Evolutionary conservation across 2,797 vertebrate genomes (phyloP).

Genomic region (Spinus olivaceus): DNA sequence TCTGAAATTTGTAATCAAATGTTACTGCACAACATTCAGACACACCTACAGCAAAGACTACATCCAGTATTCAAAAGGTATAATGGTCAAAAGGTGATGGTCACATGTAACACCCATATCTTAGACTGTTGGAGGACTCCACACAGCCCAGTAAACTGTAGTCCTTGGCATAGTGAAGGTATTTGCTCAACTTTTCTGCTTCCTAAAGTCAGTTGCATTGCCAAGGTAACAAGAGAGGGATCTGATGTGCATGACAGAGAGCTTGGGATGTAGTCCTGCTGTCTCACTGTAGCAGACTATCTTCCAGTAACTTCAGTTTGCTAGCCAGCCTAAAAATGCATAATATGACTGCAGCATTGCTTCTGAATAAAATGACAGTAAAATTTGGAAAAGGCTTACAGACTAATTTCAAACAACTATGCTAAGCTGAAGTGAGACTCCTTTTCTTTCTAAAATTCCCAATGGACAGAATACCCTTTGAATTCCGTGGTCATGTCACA

Average conservation of each 20-base stretch:
- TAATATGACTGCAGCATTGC: not conserved
- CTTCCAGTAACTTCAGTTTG: not conserved
- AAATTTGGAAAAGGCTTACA: constrained; percentile 21
- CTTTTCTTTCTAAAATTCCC: constrained; percentile 35
- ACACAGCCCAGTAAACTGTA: not conserved
- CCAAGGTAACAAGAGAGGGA: not conserved
- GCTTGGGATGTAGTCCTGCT: not conserved
- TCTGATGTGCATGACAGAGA: not conserved
- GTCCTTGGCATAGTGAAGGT: not conserved
- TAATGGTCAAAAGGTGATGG: not conserved
- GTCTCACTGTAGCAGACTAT: not conserved
- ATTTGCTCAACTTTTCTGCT: constrained; percentile 26
- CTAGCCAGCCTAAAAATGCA: constrained; percentile 13
- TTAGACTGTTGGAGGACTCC: not conserved
- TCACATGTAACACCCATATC: not conserved
- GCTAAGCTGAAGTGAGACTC: constrained; percentile 35
- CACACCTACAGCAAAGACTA: not conserved
- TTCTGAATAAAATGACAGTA: constrained; percentile 55
- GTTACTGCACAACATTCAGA: not conserved
- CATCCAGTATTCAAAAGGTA: not conserved
- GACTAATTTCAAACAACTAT: constrained; percentile 24
- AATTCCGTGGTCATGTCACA: constrained; percentile 53
- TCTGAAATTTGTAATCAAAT: not conserved
- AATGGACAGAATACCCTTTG: not conserved
- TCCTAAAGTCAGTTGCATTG: not conserved